Conservation (phyloP, 1,140 invertebrate species). For the Carposina sasakii region DNA sequence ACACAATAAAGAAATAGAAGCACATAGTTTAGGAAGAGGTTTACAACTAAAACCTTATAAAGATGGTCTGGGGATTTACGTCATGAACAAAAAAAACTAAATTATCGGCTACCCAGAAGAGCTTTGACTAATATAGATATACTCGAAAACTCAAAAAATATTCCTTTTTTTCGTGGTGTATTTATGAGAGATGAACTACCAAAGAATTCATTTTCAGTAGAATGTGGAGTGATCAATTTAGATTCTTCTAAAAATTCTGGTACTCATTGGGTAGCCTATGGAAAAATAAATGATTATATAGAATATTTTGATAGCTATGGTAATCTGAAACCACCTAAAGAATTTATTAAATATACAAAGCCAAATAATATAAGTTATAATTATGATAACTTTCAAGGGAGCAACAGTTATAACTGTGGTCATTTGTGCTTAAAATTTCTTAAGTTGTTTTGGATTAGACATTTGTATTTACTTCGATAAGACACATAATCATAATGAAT, state of each 20-base stretch:
- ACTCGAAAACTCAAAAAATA: conserved; percentile 18
- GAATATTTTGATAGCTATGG: conserved; percentile 35
- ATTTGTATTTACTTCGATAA: background rate
- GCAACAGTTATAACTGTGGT: conserved; percentile 9
- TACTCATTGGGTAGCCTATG: conserved; percentile 45
- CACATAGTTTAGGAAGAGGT: conserved; percentile 34
- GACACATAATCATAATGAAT: conserved; percentile 9
- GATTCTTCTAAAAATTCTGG: conserved; percentile 27
- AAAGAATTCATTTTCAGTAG: conserved; percentile 16
- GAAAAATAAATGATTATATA: conserved; percentile 25
- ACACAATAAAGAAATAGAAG: conserved; percentile 43
- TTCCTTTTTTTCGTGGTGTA: conserved; percentile 32
- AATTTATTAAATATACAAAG: conserved; percentile 5
- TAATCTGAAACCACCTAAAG: conserved; percentile 31
- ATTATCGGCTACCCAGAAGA: conserved; percentile 20
- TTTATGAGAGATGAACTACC: conserved; percentile 37
- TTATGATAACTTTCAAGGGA: conserved; percentile 1
- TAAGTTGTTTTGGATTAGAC: background rate
- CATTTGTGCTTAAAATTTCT: conserved; percentile 12
- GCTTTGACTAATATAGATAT: conserved; percentile 28
- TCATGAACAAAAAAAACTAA: conserved; percentile 25
- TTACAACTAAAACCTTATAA: conserved; percentile 35
- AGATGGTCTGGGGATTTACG: conserved; percentile 29
- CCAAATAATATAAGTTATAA: conserved; percentile 7
- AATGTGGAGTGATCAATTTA: conserved; percentile 40